Conservation (phyloP, 2,797 vertebrate species). For the Tapera naevia region DNA sequence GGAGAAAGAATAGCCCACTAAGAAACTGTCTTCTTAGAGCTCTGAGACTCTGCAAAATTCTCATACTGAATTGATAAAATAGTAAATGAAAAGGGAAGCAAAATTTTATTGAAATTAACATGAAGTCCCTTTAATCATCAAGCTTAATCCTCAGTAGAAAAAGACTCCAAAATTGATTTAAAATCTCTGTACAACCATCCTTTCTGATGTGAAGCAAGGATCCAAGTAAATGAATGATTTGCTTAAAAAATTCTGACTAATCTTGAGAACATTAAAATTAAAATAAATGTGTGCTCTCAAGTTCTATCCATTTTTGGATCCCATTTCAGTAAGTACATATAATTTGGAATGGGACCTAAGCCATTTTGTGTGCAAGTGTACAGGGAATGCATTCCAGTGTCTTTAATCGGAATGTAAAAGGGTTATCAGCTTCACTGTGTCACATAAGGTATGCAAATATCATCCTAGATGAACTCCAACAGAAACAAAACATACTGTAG, state of each 20-base stretch:
- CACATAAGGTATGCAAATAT: background rate
- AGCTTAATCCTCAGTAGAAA: conserved; percentile 62
- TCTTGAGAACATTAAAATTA: conserved; percentile 74
- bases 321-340: conserved; percentile 67
- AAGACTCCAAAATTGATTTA: conserved; percentile 64
- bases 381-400: conserved; percentile 34
- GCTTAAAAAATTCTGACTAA: conserved; percentile 73
- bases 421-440: conserved; percentile 27
- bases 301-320: conserved; percentile 69
- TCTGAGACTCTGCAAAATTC: background rate
- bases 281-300: conserved; percentile 71
- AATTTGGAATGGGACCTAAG: conserved; percentile 63
- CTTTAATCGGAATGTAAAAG: conserved; percentile 54
- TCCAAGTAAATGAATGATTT: conserved; percentile 73
- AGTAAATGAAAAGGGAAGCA: conserved; percentile 51
- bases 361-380: conserved; percentile 33
- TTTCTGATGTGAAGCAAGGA: conserved; percentile 70
- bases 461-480: conserved; percentile 21
- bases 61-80: conserved; percentile 43
- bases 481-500: conserved; percentile 27
- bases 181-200: conserved; percentile 59
- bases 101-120: conserved; percentile 70
- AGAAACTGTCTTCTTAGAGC: background rate
- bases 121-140: conserved; percentile 64
- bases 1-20: background rate